Evolutionary conservation across 2,888 invertebrate species (phyloP), one percentile per base, ranked within the genome.

Genomic region (Oscheius sp.): DNA sequence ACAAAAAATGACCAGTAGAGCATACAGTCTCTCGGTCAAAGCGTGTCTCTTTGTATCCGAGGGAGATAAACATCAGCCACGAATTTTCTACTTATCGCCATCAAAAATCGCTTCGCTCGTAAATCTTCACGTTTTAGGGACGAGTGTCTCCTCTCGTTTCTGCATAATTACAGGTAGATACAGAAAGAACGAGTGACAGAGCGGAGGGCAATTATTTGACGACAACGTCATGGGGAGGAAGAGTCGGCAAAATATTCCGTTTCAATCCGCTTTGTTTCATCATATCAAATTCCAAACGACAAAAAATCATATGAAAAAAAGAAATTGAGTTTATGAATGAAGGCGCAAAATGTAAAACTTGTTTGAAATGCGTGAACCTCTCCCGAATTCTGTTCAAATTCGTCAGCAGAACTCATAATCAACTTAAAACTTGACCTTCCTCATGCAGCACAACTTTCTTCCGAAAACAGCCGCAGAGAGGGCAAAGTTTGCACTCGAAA

Each of bases 51-150:
- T 41, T 41, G 41, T 41, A 4, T 20, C 41, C 14, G n/a, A 41
- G 41, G 12, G 5, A 6, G 41, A 12, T 3, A 12, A 20, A 12
- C 41, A 41, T 54, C 54, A 20, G 59, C 59, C 44, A 44, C 59
- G 59, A 59, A 59, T 59, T 59, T 59, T 59, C 59, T 41, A 41
- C 59, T 59, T 59, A 59, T 59, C 59, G 41, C 59, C 59, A 41
- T 44, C 59, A 59, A 59, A 59, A 59, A 59, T 59, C 59, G 59
- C 12, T 28, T 22, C n/a, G 14, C 44, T 20, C 20, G 17, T 59
- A 59, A 59, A 44, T 59, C 59, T 59, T 59, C 59, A 26, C 41
- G 26, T 41, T 59, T 59, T 14, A 28, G 17, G 44, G 44, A 32
- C 32, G 54, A 36, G 2, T 30, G 54, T 33, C 54, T 20, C 54